phyloP scores from a whole-genome alignment of 1,140 invertebrate species.

The Drosophila equinoxialis region DNA sequence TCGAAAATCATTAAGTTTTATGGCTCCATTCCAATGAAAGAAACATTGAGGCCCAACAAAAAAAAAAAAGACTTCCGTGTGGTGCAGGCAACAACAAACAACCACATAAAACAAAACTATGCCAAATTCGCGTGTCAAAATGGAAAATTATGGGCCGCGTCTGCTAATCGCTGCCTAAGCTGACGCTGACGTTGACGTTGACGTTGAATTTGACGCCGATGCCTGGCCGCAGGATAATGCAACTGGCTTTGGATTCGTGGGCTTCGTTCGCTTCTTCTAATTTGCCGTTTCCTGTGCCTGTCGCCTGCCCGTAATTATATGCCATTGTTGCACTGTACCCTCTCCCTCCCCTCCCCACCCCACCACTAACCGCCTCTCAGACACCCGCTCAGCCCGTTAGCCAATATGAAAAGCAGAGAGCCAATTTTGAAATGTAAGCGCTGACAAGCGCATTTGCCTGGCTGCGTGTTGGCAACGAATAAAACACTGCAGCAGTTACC shows the following conservation, averaged over 20 bases:
- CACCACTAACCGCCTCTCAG: too few species aligned
- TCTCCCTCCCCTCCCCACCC: not conserved
- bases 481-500: conserved; percentile 66
- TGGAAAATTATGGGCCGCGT: conserved; percentile 52
- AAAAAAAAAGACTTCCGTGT: conserved; percentile 14
- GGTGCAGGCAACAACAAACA: not conserved
- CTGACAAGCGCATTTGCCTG: conserved; percentile 59
- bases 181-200: conserved; percentile 26
- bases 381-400: not conserved
- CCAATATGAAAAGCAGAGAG: conserved; percentile 44
- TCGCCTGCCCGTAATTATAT: conserved; percentile 59
- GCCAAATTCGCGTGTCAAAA: conserved; percentile 55
- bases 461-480: conserved; percentile 71
- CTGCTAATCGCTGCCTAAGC: conserved; percentile 50
- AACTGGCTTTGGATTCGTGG: conserved; percentile 29
- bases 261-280: conserved; percentile 47
- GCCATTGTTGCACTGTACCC: not conserved
- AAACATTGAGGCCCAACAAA: not conserved
- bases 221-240: conserved; percentile 66
- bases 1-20: conserved; percentile 73
- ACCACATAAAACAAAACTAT: not conserved
- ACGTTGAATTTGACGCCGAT: conserved; percentile 17
- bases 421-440: conserved; percentile 56
- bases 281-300: conserved; percentile 71
- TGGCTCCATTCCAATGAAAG: conserved; percentile 63